A percentile compares a stretch with the other conserved stretches of the same genome.
These are phyloP conservation scores for Cnemophilus loriae DNA, from an alignment of 2,113 vertebrate genomes.

Conservation along the genomic window DNA sequence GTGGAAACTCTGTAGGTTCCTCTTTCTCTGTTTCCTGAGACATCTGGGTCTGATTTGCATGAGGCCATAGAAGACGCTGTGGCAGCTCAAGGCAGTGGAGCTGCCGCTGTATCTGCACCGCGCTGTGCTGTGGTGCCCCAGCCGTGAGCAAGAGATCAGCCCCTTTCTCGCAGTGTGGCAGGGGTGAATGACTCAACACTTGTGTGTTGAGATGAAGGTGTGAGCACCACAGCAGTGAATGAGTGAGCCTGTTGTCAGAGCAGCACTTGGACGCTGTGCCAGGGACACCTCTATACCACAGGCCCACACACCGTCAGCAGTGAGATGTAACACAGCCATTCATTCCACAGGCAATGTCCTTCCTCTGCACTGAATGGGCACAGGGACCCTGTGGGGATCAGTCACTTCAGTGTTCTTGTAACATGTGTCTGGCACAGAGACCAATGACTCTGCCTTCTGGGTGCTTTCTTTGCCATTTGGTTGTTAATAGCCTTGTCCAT, in stretches of 20 bases:
- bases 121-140: too few relatives aligned
- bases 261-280: neutral
- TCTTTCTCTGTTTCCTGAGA: neutral
- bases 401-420: accelerated
- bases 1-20: neutral
- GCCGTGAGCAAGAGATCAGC: neutral
- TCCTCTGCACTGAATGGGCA: accelerated
- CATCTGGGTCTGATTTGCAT: neutral
- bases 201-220: neutral
- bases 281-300: too few relatives aligned
- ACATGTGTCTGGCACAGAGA: accelerated
- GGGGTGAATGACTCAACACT: neutral
- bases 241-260: neutral
- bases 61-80: accelerated
- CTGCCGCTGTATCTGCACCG: accelerated
- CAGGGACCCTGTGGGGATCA: accelerated
- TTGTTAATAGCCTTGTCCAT: neutral
- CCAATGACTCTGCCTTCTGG: neutral
- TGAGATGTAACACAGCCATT: neutral
- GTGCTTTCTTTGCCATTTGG: neutral
- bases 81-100: neutral
- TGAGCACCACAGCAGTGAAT: neutral
- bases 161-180: accelerated
- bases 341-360: accelerated
- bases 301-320: accelerated